phyloP scores from a whole-genome alignment of 1,140 invertebrate species.

The Araneus ventricosus region DNA sequence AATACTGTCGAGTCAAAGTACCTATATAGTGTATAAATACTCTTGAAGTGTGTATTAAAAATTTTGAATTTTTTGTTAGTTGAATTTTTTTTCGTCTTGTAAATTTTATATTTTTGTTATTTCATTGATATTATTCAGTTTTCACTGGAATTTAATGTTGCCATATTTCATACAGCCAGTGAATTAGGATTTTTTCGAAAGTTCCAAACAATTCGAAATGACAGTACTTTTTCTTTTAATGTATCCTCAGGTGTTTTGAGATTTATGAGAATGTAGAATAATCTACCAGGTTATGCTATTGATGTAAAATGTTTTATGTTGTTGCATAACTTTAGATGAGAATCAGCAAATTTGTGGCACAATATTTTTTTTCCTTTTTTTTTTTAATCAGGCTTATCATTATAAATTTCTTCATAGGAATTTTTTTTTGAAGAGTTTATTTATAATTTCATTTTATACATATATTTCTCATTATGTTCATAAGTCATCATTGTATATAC shows the following conservation, averaged over 20 bases:
- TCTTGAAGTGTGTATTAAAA: slow-evolving; percentile 36
- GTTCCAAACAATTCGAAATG: not conserved
- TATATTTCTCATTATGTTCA: slow-evolving; percentile 73
- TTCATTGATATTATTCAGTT: not conserved
- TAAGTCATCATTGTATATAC: slow-evolving; percentile 75
- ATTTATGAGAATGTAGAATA: slow-evolving; percentile 21
- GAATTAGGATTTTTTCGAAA: not conserved
- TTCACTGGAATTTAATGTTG: slow-evolving; percentile 20
- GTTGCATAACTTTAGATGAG: slow-evolving; percentile 26
- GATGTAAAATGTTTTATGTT: slow-evolving; percentile 15
- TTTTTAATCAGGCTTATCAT: slow-evolving; percentile 36
- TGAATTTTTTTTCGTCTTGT: not conserved
- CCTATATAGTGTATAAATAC: slow-evolving; percentile 70
- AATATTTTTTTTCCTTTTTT: slow-evolving; percentile 30
- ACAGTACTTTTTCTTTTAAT: not conserved
- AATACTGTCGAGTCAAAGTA: slow-evolving; percentile 73
- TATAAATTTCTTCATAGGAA: too few relatives aligned
- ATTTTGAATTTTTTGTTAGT: slow-evolving; percentile 5
- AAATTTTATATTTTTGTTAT: slow-evolving; percentile 5
- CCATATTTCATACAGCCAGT: slow-evolving; percentile 1
- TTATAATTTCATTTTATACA: slow-evolving; percentile 75
- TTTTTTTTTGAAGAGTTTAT: slow-evolving; percentile 55
- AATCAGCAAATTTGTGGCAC: slow-evolving; percentile 54
- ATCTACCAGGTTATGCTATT: slow-evolving; percentile 18
- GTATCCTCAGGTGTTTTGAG: slow-evolving; percentile 28